Percentiles rank a stretch among this genome's conserved stretches.
Conservation (phyloP, 2,797 vertebrate genomes). For the Dallia pectoralis region DNA sequence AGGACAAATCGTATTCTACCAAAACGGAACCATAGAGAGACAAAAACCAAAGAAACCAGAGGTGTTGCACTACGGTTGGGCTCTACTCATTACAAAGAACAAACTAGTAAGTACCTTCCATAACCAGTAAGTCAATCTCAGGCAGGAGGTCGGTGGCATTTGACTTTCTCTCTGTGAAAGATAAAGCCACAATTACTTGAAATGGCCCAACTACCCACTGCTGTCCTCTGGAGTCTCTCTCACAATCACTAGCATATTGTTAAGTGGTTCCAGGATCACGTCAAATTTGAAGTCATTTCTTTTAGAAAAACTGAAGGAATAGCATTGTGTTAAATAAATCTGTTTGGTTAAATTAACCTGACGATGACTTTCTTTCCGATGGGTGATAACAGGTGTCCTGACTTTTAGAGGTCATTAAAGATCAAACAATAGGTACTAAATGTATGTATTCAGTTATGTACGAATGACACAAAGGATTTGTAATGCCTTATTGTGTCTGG, state of each 20-base stretch:
- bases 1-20: background rate
- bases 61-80: slow-evolving; percentile 2
- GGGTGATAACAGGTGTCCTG: no score
- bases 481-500: no score
- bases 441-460: no score
- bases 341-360: no score
- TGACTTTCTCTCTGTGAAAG: slow-evolving; percentile 86
- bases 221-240: background rate
- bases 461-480: no score
- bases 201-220: slow-evolving; percentile 42
- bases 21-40: background rate
- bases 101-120: slow-evolving; percentile 83
- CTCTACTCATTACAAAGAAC: background rate
- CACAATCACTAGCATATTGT: background rate
- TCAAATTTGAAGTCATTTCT: background rate
- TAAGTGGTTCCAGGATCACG: background rate
- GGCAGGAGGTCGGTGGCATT: slow-evolving; percentile 91
- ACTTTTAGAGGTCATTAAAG: no score
- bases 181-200: slow-evolving; percentile 78
- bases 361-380: no score
- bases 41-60: background rate
- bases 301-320: background rate
- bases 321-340: background rate
- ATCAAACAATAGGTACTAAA: no score
- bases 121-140: slow-evolving; percentile 92